Evolutionary conservation across 1,140 invertebrate genomes (phyloP).

Genomic region (Paralvinella palmiformis): DNA sequence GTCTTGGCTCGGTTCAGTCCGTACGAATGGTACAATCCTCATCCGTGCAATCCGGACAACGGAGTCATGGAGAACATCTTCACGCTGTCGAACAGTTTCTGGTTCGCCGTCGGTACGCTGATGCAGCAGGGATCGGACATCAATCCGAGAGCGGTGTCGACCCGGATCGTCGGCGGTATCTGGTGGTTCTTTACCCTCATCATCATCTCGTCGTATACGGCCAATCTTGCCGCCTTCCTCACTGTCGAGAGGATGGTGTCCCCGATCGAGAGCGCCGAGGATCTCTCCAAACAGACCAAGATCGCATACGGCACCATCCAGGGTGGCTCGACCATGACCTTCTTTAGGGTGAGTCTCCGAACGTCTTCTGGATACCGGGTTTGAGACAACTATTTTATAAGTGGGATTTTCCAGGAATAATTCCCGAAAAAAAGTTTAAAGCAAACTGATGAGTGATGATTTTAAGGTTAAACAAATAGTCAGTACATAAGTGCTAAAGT

Average conservation of each 20-base stretch:
- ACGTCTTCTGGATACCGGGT: too few species aligned
- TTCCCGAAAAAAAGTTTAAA: too few species aligned
- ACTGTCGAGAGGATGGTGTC: conserved; percentile 91
- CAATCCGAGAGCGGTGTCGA: conserved; percentile 64
- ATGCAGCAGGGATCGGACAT: conserved; percentile 52
- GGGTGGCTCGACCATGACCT: conserved; percentile 83
- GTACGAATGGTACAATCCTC: conserved; percentile 59
- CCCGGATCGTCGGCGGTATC: conserved; percentile 88
- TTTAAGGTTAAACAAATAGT: too few species aligned
- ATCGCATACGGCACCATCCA: conserved; percentile 87
- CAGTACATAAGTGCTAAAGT: too few species aligned
- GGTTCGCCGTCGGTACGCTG: conserved; percentile 49
- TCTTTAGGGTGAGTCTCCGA: conserved; percentile 60
- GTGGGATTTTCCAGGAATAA: too few species aligned
- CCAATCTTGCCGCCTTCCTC: conserved; percentile 93
- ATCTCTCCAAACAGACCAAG: conserved; percentile 86
- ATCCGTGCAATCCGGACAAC: conserved; percentile 55
- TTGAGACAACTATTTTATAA: too few species aligned
- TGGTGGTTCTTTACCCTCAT: conserved; percentile 99
- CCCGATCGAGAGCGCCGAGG: conserved; percentile 89
- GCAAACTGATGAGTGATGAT: too few species aligned
- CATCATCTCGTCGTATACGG: conserved; percentile 95
- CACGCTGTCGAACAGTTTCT: conserved; percentile 51
- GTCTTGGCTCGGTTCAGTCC: conserved; percentile 65
- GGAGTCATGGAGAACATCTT: conserved; percentile 61